phyloP scores from a whole-genome alignment of 2,888 invertebrate species.

The Sphecodes monilicornis region DNA sequence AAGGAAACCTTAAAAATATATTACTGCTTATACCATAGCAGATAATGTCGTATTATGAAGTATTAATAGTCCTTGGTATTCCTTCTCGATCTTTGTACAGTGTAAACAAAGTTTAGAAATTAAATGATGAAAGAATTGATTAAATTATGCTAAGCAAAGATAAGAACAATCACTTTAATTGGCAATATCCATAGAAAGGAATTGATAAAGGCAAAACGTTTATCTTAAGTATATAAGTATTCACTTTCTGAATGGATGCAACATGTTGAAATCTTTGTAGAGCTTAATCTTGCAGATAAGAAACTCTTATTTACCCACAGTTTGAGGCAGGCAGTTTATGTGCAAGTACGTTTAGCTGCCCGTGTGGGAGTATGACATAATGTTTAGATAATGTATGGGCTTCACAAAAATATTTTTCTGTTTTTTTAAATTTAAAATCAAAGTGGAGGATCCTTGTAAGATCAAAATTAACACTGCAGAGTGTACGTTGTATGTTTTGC shows the following conservation, averaged over 20 bases:
- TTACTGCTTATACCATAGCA: not conserved
- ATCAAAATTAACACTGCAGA: not conserved
- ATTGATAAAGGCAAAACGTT: slow-evolving; percentile 11
- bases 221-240: slow-evolving; percentile 23
- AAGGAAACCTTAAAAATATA: slow-evolving; percentile 38
- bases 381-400: not conserved
- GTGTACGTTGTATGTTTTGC: not conserved
- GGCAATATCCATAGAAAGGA: not conserved
- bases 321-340: not conserved
- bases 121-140: slow-evolving; percentile 52
- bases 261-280: slow-evolving; percentile 22
- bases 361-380: not conserved
- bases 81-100: slow-evolving; percentile 20
- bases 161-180: slow-evolving; percentile 49
- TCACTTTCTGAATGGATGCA: slow-evolving; percentile 7
- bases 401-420: not conserved
- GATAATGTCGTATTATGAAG: not conserved
- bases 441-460: not conserved
- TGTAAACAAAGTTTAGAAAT: slow-evolving; percentile 23
- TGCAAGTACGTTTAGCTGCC: not conserved
- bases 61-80: not conserved
- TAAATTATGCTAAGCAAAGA: slow-evolving; percentile 53
- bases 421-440: not conserved
- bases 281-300: slow-evolving; percentile 24
- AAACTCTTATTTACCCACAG: not conserved